phyloP scores from a whole-genome alignment of 2,888 invertebrate species.

The Monoplex corrugatus region DNA sequence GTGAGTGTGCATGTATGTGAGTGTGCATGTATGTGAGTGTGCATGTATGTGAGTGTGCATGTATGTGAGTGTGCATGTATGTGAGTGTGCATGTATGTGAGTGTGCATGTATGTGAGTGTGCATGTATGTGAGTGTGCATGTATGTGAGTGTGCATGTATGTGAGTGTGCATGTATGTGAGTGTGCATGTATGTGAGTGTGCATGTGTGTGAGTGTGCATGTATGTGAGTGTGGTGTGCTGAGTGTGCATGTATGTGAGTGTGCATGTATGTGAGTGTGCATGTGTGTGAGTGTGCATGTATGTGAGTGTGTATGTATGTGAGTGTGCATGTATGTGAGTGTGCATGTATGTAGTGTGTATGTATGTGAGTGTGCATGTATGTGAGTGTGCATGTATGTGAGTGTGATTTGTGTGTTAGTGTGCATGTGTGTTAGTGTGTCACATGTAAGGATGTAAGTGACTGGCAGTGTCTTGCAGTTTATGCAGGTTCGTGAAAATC shows the following conservation, averaged over 20 bases:
- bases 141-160: not conserved
- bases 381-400: not conserved
- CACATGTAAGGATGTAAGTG: not conserved
- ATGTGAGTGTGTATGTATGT: not conserved
- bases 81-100: not conserved
- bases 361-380: not conserved
- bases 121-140: not conserved
- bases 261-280: not conserved
- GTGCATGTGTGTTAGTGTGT: not conserved
- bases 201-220: not conserved
- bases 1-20: not conserved
- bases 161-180: not conserved
- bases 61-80: not conserved
- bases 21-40: not conserved
- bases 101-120: not conserved
- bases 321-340: not conserved
- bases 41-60: not conserved
- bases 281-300: not conserved
- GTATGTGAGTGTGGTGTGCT: too few relatives aligned
- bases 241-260: not conserved
- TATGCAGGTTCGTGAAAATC: not conserved
- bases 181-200: not conserved
- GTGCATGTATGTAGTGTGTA: not conserved
- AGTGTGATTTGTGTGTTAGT: not conserved
- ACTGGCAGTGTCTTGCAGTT: not conserved